phyloP scores from a whole-genome alignment of 2,797 vertebrate species.

The Sciurus vulgaris region DNA sequence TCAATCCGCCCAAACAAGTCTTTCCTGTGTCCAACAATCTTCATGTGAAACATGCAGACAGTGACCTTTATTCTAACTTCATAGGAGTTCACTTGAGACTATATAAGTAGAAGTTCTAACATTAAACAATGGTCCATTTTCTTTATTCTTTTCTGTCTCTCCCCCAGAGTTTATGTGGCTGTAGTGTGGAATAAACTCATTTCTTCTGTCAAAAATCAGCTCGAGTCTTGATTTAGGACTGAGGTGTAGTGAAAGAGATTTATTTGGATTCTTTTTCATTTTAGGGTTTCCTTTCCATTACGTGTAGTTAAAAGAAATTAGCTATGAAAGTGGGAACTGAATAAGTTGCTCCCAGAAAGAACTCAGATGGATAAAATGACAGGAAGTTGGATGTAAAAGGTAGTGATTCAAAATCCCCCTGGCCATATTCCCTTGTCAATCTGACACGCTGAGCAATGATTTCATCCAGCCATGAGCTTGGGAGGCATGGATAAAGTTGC shows the following conservation, averaged over 20 bases:
- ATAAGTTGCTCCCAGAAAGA: neutral
- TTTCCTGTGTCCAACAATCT: neutral
- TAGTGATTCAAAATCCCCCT: neutral
- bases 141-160: neutral
- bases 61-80: neutral
- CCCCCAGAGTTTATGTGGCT: neutral
- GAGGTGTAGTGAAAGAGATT: neutral
- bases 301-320: neutral
- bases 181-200: neutral
- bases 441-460: neutral
- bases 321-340: neutral
- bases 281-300: slow-evolving; percentile 10
- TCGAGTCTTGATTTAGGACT: neutral
- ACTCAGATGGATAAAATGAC: neutral
- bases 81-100: neutral
- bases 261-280: neutral
- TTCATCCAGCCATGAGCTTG: neutral
- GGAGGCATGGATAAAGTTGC: neutral
- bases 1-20: neutral
- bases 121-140: neutral
- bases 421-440: neutral
- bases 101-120: neutral
- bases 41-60: neutral
- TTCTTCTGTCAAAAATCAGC: neutral
- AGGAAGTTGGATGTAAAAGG: neutral